A percentile compares a stretch with the other conserved stretches of the same genome.
Evolutionary conservation across 2,888 invertebrate species (phyloP).

Genomic region (Latrodectus elegans): DNA sequence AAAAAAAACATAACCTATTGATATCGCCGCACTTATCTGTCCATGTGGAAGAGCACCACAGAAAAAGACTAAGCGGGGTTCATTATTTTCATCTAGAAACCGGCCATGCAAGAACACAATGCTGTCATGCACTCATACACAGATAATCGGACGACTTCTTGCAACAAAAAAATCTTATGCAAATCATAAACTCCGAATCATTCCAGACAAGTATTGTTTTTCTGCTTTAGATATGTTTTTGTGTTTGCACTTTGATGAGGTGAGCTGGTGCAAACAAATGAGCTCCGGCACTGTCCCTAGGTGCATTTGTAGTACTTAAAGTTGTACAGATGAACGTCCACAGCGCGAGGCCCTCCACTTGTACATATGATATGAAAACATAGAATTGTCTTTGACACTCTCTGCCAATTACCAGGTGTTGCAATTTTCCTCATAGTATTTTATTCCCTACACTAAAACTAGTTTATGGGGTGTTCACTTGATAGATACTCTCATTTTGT

Average conservation of each 20-base stretch:
- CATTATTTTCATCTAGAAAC: conserved; percentile 51
- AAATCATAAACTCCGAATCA: conserved; percentile 58
- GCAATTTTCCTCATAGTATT: conserved; percentile 55
- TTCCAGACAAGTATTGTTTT: conserved; percentile 43
- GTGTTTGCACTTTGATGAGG: conserved; percentile 46
- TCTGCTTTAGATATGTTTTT: conserved; percentile 53
- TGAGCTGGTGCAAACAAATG: conserved; percentile 41
- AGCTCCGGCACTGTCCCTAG: conserved; percentile 64
- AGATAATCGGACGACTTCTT: conserved; percentile 55
- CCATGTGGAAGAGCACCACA: conserved; percentile 34
- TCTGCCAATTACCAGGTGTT: conserved; percentile 55
- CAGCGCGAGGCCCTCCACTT: conserved; percentile 66
- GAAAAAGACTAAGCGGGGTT: conserved; percentile 15
- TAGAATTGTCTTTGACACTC: conserved; percentile 60
- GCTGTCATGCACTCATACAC: conserved; percentile 46
- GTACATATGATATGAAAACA: conserved; percentile 59
- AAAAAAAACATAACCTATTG: conserved; percentile 16
- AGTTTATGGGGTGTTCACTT: conserved; percentile 35
- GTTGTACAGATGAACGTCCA: conserved; percentile 69
- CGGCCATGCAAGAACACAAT: conserved; percentile 60
- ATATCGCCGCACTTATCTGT: conserved; percentile 34
- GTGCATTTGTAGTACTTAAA: conserved; percentile 66
- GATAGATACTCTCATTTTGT: too few species aligned
- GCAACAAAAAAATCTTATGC: conserved; percentile 22
- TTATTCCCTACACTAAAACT: conserved; percentile 38